Conservation (phyloP, 2,888 invertebrate genomes). For the Amphipoea oculea region DNA sequence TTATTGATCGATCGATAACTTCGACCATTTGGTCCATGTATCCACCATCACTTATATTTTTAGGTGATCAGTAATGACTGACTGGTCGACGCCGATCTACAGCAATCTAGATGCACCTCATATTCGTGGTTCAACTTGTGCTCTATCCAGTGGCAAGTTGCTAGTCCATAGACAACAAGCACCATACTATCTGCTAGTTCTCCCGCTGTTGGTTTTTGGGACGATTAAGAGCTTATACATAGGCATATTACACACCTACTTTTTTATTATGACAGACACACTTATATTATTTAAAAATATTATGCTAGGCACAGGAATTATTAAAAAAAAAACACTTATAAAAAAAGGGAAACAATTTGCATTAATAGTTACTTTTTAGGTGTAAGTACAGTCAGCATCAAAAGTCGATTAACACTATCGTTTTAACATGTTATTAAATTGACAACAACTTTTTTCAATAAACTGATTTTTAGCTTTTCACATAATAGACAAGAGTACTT, state of each 20-base stretch:
- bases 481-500: no score
- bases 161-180: slow-evolving; percentile 31
- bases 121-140: not conserved
- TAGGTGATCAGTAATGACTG: slow-evolving; percentile 3
- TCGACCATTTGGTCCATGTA: not conserved
- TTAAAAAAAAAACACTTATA: slow-evolving; percentile 46
- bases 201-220: slow-evolving; percentile 34
- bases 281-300: slow-evolving; percentile 44
- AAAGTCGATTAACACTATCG: no score
- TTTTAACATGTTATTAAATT: no score
- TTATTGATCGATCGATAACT: not conserved
- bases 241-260: slow-evolving; percentile 8
- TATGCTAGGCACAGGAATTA: slow-evolving; percentile 57
- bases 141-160: slow-evolving; percentile 12
- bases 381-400: no score
- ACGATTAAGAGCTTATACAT: slow-evolving; percentile 6
- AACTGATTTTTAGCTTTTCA: no score
- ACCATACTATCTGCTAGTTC: slow-evolving; percentile 29
- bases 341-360: slow-evolving; percentile 45
- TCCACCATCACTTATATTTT: not conserved
- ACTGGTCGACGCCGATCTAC: not conserved
- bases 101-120: slow-evolving; percentile 10
- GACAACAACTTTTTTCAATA: no score
- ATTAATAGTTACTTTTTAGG: slow-evolving; percentile 35
- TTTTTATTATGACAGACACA: slow-evolving; percentile 42